phyloP scores from a whole-genome alignment of 23 tunicate genomes.

The Halocynthia aurantium region DNA sequence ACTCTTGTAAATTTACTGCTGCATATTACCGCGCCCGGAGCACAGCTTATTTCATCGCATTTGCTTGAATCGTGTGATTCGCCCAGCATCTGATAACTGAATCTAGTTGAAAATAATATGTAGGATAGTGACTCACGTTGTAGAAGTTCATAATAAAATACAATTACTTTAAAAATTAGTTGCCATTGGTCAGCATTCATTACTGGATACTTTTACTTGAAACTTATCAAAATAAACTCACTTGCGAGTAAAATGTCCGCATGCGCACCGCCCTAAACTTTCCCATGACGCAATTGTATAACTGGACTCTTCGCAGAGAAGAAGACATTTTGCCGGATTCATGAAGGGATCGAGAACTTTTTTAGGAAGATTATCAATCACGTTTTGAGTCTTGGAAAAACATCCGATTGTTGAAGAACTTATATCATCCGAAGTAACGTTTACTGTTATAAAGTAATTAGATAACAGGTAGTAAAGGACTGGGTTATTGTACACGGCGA shows the following conservation, averaged over 20 bases:
- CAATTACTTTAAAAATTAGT: not conserved
- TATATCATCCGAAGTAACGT: no score
- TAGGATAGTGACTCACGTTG: no score
- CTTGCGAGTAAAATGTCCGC: not conserved
- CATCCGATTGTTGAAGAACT: no score
- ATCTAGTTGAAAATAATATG: not conserved
- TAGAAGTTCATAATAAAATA: not conserved
- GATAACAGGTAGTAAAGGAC: no score
- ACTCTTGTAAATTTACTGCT: not conserved
- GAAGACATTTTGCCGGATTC: not conserved
- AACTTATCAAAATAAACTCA: not conserved
- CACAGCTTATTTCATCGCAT: slow-evolving; percentile 1
- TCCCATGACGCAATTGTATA: not conserved
- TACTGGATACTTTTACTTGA: not conserved
- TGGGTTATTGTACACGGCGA: no score
- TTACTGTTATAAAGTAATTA: no score
- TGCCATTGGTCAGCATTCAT: not conserved
- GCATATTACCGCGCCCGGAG: not conserved
- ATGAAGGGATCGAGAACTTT: no score
- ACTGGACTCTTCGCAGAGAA: not conserved
- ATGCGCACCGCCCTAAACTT: not conserved
- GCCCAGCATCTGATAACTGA: not conserved
- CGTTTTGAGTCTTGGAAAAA: no score
- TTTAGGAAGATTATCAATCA: no score
- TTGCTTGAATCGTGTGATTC: not conserved